A percentile compares a stretch with the other conserved stretches of the same genome.
These are phyloP conservation scores for Onthophagus taurus DNA, from an alignment of 1,140 invertebrate genomes.

Conservation along the genomic window DNA sequence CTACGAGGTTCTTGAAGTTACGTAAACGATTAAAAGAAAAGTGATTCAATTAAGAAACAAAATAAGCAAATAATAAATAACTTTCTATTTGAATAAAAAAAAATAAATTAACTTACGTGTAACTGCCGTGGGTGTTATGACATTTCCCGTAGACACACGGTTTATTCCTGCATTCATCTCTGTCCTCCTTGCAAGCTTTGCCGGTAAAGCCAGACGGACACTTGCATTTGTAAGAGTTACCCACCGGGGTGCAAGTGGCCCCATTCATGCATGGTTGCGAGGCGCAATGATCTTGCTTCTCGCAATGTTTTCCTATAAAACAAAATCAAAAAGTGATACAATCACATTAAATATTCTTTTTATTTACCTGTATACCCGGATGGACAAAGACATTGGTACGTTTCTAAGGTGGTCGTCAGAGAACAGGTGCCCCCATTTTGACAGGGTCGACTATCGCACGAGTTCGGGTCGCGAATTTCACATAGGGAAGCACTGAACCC, in stretches of 20 bases:
- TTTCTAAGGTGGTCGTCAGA: slow-evolving; percentile 62
- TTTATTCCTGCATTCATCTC: slow-evolving; percentile 73
- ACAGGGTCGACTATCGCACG: slow-evolving; percentile 82
- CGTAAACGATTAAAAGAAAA: too few species aligned
- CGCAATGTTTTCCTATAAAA: slow-evolving; percentile 71
- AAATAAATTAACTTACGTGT: slow-evolving; percentile 67
- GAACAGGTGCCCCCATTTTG: slow-evolving; percentile 76
- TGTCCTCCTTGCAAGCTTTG: slow-evolving; percentile 74
- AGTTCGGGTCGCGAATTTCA: slow-evolving; percentile 81
- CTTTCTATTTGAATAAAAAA: too few species aligned
- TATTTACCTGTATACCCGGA: slow-evolving; percentile 73
- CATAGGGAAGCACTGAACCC: slow-evolving; percentile 89
- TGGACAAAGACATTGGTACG: slow-evolving; percentile 75
- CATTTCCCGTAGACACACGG: slow-evolving; percentile 71
- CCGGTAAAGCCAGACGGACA: slow-evolving; percentile 84
- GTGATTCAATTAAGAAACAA: too few species aligned
- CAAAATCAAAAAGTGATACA: slow-evolving; percentile 13
- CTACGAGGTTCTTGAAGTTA: too few species aligned
- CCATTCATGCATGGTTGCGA: slow-evolving; percentile 80
- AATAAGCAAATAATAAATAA: too few species aligned
- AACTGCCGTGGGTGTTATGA: slow-evolving; percentile 81
- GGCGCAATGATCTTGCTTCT: slow-evolving; percentile 80
- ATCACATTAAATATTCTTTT: slow-evolving; percentile 16
- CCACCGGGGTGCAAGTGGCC: slow-evolving; percentile 66
- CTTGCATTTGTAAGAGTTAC: slow-evolving; percentile 68